Conservation (phyloP, 1,140 invertebrate species). For the Hycleus cichorii region DNA sequence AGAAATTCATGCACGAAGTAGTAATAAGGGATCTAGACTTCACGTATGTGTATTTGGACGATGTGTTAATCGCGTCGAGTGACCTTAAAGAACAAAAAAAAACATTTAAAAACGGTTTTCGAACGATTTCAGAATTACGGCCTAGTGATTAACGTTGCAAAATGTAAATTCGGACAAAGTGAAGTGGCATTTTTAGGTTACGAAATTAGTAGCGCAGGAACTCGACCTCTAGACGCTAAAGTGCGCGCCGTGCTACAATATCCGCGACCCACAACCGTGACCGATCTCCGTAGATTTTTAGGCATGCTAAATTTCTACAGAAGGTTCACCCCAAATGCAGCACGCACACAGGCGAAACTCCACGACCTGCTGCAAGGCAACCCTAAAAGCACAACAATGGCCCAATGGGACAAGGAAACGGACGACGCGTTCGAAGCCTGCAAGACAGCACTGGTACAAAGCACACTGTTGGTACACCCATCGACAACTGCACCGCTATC, state of each 20-base stretch:
- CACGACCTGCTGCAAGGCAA: conserved; percentile 23
- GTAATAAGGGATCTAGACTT: conserved; percentile 33
- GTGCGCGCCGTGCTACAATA: conserved; percentile 24
- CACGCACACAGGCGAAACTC: conserved; percentile 27
- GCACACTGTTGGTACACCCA: conserved; percentile 28
- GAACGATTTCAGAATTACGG: background rate
- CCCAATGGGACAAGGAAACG: conserved; percentile 22
- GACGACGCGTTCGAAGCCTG: conserved; percentile 22
- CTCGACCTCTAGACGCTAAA: conserved; percentile 13
- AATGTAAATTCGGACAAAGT: conserved; percentile 29
- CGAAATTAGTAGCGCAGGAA: conserved; percentile 28
- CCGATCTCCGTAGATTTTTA: conserved; percentile 31
- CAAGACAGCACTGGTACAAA: conserved; percentile 25
- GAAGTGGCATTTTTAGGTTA: conserved; percentile 32
- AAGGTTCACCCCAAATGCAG: conserved; percentile 28
- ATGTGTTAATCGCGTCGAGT: conserved; percentile 37
- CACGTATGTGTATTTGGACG: conserved; percentile 36
- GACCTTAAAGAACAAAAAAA: conserved; percentile 21
- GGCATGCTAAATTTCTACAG: conserved; percentile 37
- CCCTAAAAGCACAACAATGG: conserved; percentile 20
- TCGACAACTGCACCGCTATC: conserved; percentile 6
- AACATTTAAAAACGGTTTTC: background rate
- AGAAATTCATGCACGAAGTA: conserved; percentile 46
- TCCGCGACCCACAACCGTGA: conserved; percentile 14
- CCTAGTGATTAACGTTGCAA: background rate